phyloP scores from a whole-genome alignment of 2,113 vertebrate species.

The Numida meleagris region DNA sequence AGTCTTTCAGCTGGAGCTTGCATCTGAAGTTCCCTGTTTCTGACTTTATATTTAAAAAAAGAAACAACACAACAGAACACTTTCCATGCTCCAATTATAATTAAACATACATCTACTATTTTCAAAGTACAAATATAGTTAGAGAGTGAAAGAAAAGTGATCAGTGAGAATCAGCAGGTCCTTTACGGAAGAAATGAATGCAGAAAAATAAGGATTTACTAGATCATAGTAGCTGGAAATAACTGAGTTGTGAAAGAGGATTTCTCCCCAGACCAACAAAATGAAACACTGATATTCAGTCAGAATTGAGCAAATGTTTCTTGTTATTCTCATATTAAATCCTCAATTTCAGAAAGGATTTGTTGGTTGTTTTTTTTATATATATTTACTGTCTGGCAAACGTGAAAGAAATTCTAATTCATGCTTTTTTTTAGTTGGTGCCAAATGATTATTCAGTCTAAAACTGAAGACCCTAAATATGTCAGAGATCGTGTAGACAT shows the following conservation, averaged over 20 bases:
- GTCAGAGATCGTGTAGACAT: neutral
- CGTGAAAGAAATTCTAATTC: neutral
- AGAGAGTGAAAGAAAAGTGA: neutral
- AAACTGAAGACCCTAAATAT: constrained; percentile 14
- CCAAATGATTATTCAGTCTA: neutral
- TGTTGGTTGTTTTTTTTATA: neutral
- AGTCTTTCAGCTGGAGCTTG: neutral
- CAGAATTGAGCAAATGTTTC: neutral
- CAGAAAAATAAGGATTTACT: neutral
- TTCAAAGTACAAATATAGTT: neutral
- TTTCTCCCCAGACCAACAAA: neutral
- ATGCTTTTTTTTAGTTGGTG: neutral
- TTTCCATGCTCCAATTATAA: neutral
- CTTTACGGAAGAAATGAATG: neutral
- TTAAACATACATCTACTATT: neutral
- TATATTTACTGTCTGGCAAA: neutral
- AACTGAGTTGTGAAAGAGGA: neutral
- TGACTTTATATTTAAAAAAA: neutral
- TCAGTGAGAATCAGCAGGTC: neutral
- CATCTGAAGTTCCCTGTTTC: neutral
- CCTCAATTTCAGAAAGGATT: neutral
- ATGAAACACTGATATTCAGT: neutral
- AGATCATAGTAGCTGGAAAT: neutral
- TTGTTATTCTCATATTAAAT: neutral
- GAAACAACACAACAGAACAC: neutral